phyloP scores from a whole-genome alignment of 1,140 invertebrate genomes.

The Sipha flava region DNA sequence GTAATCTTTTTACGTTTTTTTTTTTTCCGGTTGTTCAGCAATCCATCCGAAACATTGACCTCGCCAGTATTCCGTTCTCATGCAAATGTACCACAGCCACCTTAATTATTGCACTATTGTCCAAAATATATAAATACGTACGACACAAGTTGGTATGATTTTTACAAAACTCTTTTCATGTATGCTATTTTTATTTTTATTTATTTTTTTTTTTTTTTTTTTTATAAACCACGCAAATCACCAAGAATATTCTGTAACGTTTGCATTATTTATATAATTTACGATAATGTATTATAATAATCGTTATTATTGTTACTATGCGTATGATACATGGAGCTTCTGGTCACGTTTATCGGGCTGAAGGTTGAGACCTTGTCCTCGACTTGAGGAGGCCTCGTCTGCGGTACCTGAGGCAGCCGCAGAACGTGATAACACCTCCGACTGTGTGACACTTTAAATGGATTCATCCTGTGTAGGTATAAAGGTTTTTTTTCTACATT shows the following conservation, averaged over 20 bases:
- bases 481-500: background rate
- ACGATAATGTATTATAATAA: conserved; percentile 20
- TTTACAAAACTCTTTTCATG: background rate
- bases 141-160: background rate
- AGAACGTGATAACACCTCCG: conserved; percentile 30
- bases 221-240: background rate
- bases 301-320: conserved; percentile 21
- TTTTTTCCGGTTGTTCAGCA: conserved; percentile 29
- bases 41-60: conserved; percentile 31
- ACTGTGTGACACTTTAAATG: conserved; percentile 29
- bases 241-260: background rate
- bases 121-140: background rate
- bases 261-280: conserved; percentile 15
- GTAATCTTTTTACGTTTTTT: conserved; percentile 7
- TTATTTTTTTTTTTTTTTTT: background rate
- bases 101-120: conserved; percentile 30
- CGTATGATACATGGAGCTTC: background rate
- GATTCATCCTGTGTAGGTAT: background rate
- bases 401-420: background rate
- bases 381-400: conserved; percentile 16
- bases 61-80: conserved; percentile 24
- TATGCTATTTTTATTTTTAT: background rate
- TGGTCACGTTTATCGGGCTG: conserved; percentile 21
- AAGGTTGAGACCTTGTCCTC: conserved; percentile 28
- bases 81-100: conserved; percentile 19